Evolutionary conservation across 2,113 vertebrate genomes (phyloP).

Genomic region (Vireo altiloquus): DNA sequence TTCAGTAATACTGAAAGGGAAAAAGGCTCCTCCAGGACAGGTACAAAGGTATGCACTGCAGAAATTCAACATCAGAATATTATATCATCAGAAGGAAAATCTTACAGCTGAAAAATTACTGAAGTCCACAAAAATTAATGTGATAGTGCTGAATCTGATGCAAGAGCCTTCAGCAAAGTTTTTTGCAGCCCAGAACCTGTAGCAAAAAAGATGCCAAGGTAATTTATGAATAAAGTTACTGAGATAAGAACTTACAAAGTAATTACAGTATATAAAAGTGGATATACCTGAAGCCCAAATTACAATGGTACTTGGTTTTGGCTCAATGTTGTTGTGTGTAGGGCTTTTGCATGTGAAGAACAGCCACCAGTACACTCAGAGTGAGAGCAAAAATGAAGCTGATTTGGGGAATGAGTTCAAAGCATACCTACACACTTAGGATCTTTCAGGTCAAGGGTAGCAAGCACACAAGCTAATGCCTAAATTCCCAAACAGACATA

Average conservation of each 20-base stretch:
- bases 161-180: background rate
- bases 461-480: background rate
- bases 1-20: background rate
- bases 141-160: background rate
- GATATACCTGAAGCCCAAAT: background rate
- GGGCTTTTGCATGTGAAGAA: background rate
- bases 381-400: background rate
- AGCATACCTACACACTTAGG: background rate
- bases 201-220: background rate
- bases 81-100: background rate
- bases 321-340: background rate
- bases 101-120: background rate
- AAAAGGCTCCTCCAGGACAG: background rate
- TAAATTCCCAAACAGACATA: background rate
- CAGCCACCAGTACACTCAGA: background rate
- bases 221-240: background rate
- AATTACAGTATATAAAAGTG: background rate
- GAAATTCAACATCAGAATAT: background rate
- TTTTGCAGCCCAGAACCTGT: background rate
- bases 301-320: background rate
- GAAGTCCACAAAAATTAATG: background rate
- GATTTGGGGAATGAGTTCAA: background rate
- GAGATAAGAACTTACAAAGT: background rate
- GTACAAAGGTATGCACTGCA: background rate
- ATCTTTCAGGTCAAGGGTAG: background rate